These are phyloP conservation scores for Trinectes maculatus DNA, from an alignment of 2,113 vertebrate genomes.

Conservation along the genomic window DNA sequence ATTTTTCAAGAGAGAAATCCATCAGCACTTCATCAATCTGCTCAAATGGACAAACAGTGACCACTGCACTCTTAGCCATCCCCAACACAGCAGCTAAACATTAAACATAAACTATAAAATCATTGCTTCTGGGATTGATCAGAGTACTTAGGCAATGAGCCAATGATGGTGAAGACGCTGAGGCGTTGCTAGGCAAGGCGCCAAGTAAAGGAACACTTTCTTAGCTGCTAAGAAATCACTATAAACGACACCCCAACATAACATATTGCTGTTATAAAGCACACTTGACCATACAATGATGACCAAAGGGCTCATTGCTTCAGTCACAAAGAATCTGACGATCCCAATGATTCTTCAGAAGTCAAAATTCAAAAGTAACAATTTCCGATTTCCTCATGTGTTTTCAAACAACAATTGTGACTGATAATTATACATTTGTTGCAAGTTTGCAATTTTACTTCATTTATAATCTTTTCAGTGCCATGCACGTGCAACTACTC, in stretches of 20 bases:
- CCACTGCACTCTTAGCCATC: slow-evolving; percentile 9
- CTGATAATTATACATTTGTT: no score
- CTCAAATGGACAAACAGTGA: slow-evolving; percentile 32
- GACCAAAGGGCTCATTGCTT: neutral
- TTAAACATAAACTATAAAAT: slow-evolving; percentile 19
- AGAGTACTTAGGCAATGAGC: slow-evolving; percentile 26
- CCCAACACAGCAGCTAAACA: neutral
- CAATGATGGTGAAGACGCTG: slow-evolving; percentile 21
- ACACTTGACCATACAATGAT: neutral
- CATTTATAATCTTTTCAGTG: no score
- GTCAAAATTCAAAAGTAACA: no score
- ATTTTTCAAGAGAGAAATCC: slow-evolving; percentile 54
- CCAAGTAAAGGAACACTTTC: slow-evolving; percentile 10
- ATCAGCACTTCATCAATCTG: slow-evolving; percentile 56
- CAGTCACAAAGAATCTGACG: no score
- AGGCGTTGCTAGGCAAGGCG: slow-evolving; percentile 14
- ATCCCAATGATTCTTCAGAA: no score
- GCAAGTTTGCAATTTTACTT: no score
- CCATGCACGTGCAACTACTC: no score
- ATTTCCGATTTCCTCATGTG: no score
- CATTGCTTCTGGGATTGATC: slow-evolving; percentile 15
- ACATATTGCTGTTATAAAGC: neutral
- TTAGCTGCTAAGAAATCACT: neutral
- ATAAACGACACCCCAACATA: neutral
- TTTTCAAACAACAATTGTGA: no score